Evolutionary conservation across 1,140 invertebrate genomes (phyloP).

Genomic region (Ephestia elutella): DNA sequence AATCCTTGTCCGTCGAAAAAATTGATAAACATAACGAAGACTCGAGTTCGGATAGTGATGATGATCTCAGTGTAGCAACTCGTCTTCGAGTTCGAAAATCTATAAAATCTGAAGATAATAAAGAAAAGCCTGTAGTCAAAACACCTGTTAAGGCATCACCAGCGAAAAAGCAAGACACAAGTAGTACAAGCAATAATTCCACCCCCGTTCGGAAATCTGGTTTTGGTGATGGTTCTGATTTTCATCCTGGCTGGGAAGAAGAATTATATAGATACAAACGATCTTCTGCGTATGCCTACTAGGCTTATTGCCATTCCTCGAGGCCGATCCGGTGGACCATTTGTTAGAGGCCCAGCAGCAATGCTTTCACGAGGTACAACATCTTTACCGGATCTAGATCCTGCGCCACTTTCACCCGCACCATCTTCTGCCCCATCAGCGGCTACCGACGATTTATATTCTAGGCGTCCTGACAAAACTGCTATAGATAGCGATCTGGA

Average conservation of each 20-base stretch:
- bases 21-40: slow-evolving; percentile 39
- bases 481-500: slow-evolving; percentile 78
- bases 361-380: slow-evolving; percentile 75
- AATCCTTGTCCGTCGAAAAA: slow-evolving; percentile 39
- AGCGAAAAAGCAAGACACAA: slow-evolving; percentile 53
- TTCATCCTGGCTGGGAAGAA: slow-evolving; percentile 85
- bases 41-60: slow-evolving; percentile 61
- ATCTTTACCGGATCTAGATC: slow-evolving; percentile 84
- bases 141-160: slow-evolving; percentile 51
- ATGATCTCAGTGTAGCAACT: slow-evolving; percentile 52
- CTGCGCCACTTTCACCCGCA: slow-evolving; percentile 78
- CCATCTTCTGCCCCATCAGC: slow-evolving; percentile 73
- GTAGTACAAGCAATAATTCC: slow-evolving; percentile 49
- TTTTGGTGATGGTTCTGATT: slow-evolving; percentile 83
- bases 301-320: slow-evolving; percentile 83
- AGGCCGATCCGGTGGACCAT: slow-evolving; percentile 60
- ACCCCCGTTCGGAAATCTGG: slow-evolving; percentile 74
- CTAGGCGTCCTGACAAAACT: slow-evolving; percentile 66
- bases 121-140: slow-evolving; percentile 36
- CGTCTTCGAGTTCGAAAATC: slow-evolving; percentile 59
- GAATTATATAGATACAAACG: slow-evolving; percentile 87
- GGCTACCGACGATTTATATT: slow-evolving; percentile 60
- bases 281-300: slow-evolving; percentile 84
- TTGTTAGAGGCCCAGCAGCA: slow-evolving; percentile 38
- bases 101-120: slow-evolving; percentile 57